Conservation (phyloP, 2,888 invertebrate genomes). For the Griposia aprilina region DNA sequence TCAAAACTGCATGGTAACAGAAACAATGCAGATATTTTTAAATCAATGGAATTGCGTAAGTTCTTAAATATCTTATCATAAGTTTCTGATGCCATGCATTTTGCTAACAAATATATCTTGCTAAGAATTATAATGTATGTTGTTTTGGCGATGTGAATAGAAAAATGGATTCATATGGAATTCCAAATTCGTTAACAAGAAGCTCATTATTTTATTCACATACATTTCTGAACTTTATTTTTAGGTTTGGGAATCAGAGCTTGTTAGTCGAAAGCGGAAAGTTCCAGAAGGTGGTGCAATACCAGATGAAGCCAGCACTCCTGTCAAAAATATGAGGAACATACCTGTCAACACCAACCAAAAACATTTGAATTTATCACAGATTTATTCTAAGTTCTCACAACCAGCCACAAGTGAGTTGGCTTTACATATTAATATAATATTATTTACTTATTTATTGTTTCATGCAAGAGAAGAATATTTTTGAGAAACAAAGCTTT, state of each 20-base stretch:
- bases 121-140: not conserved
- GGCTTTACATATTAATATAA: not conserved
- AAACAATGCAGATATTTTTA: not conserved
- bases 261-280: constrained; percentile 86
- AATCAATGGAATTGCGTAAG: not conserved
- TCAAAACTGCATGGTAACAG: constrained; percentile 4
- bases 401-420: constrained; percentile 86
- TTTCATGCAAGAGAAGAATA: not conserved
- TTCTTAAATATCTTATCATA: not conserved
- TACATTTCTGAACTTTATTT: constrained; percentile 37
- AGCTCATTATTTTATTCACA: not conserved
- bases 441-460: constrained; percentile 1
- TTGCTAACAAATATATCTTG: not conserved
- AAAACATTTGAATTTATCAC: constrained; percentile 88
- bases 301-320: constrained; percentile 79
- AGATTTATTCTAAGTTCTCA: constrained; percentile 88
- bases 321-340: constrained; percentile 86
- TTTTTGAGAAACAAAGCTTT: not conserved
- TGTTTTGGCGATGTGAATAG: too few relatives aligned
- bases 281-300: constrained; percentile 79
- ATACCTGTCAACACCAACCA: constrained; percentile 86
- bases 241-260: constrained; percentile 87
- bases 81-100: not conserved
- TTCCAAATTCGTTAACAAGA: not conserved
- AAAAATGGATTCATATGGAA: too few relatives aligned